phyloP scores from a whole-genome alignment of 1,140 invertebrate genomes.

The Bactericera cockerelli region DNA sequence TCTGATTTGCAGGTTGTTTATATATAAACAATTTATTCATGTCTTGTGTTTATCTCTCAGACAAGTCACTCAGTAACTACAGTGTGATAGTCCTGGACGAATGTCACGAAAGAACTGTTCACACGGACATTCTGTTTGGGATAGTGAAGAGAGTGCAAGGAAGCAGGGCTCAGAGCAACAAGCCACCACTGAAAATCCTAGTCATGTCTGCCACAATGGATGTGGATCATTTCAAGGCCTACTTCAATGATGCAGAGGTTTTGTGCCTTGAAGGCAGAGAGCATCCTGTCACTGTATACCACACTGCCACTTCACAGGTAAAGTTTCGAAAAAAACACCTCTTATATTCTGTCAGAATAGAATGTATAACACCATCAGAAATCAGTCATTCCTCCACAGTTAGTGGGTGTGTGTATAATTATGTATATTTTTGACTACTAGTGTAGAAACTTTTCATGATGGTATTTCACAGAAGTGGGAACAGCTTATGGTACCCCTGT shows the following conservation, averaged over 20 bases:
- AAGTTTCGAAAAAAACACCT: too few relatives aligned
- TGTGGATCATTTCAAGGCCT: slow-evolving; percentile 78
- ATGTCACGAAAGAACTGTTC: slow-evolving; percentile 90
- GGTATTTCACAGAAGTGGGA: too few relatives aligned
- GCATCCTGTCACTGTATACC: slow-evolving; percentile 64
- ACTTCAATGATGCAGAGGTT: slow-evolving; percentile 73
- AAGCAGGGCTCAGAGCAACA: slow-evolving; percentile 41
- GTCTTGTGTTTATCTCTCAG: too few relatives aligned
- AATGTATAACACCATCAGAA: slow-evolving; percentile 34
- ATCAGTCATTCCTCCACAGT: too few relatives aligned
- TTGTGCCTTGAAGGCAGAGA: slow-evolving; percentile 82
- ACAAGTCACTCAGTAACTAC: slow-evolving; percentile 56
- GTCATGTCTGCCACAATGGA: slow-evolving; percentile 94
- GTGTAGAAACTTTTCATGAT: too few relatives aligned
- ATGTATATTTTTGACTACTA: too few relatives aligned
- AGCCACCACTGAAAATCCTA: slow-evolving; percentile 53
- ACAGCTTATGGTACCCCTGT: too few relatives aligned
- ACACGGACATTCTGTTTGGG: slow-evolving; percentile 84
- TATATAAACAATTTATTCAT: too few relatives aligned
- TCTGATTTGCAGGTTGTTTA: too few relatives aligned
- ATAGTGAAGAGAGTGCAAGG: slow-evolving; percentile 65
- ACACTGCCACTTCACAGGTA: slow-evolving; percentile 31
- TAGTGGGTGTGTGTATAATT: too few relatives aligned
- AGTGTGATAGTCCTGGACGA: slow-evolving; percentile 86
- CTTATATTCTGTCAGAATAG: too few relatives aligned